Base-by-base conservation (phyloP, 2,888 invertebrate genomes). In the Stenurella melanura region DNA sequence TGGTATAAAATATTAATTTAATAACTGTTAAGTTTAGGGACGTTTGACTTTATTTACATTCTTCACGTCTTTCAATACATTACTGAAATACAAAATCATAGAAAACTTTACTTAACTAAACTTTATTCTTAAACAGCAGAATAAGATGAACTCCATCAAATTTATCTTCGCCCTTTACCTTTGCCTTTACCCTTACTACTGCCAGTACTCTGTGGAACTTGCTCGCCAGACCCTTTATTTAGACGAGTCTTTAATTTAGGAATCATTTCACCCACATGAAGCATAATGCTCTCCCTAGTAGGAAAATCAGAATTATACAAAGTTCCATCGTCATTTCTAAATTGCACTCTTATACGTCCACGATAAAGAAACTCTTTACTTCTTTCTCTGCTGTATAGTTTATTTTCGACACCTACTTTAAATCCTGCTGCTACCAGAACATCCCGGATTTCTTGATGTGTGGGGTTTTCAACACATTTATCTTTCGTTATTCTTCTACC, bases 391-490 rank as follows among this genome's bases (percentile, higher is more conserved):
- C 96, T 93, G 89, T 98, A 98, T 50, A 96, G 91, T 90, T 98
- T 99, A 85, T 96, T 96, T 90, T 99, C 98, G 10, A 98, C 95
- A 34, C 95, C 96, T 74, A 98, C 94, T 84, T 93, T 94, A 61
- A 98, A 89, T 26, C 97, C 97, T 30, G 95, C 94, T 11, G 96
- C 93, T 18, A 94, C 91, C 68, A 98, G 90, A 1, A 98, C 97
- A 91, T 99, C 98, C 80, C 96, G 93, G 78, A 99, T 98, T 90
- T 99, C 99, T 85, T 96, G 94, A 88, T 95, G 95, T 0, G 97
- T 97, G 15, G 99, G 99, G 89, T 98, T 98, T 84, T 98, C 98
- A 0, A 99, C 95, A 88, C 97, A 97, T 87, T 94, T 93, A 1
- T 94, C 92, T 89, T 97, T 97, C 0, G 96, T 90, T 21, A 99